phyloP scores from a whole-genome alignment of 2,113 vertebrate species.

The human (Homo sapiens) region DNA sequence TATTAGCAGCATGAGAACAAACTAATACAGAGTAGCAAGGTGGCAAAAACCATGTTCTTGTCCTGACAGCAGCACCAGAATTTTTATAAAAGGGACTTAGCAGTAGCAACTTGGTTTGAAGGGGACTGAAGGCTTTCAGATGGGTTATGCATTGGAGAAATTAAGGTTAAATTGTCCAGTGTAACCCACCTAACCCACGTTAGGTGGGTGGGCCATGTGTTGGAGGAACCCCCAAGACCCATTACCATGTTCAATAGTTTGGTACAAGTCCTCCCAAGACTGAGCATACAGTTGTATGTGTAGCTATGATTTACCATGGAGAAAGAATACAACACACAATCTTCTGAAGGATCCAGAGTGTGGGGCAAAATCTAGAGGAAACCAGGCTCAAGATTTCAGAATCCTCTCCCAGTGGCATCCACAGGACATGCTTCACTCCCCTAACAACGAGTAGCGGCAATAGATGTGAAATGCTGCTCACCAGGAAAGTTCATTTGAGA shows the following conservation, averaged over 20 bases:
- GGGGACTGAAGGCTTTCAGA: neutral
- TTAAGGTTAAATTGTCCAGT: too few species aligned
- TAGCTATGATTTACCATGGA: neutral
- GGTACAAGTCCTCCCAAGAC: neutral
- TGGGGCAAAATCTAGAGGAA: neutral
- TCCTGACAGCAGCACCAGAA: neutral
- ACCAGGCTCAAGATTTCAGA: neutral
- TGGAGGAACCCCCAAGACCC: neutral
- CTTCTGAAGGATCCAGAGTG: neutral
- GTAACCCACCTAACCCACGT: neutral
- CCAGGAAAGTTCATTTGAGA: neutral
- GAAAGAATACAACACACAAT: neutral
- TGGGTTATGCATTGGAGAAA: neutral
- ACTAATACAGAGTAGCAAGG: too few species aligned
- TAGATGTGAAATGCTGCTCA: neutral
- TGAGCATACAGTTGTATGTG: neutral
- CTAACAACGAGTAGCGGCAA: neutral
- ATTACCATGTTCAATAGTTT: neutral
- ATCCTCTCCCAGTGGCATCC: neutral
- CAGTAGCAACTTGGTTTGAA: neutral
- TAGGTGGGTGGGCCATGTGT: neutral
- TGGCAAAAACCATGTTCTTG: neutral
- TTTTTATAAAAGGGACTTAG: neutral
- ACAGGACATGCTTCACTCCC: neutral
- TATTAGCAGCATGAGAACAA: too few species aligned